Evolutionary conservation across 2,113 vertebrate genomes (phyloP).

Genomic region (Otus sunia): DNA sequence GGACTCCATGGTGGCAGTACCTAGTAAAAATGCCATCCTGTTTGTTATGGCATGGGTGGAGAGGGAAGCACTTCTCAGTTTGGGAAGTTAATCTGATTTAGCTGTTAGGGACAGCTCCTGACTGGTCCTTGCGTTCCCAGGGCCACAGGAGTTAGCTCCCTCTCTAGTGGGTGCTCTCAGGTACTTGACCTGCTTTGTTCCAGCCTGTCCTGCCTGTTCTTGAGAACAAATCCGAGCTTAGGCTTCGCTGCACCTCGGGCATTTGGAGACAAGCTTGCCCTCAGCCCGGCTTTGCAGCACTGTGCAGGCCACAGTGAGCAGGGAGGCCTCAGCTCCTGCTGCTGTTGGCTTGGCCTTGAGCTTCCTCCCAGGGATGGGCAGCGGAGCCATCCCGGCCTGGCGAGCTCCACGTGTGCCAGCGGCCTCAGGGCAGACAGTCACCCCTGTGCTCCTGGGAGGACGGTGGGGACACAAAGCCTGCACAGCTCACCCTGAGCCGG

Average conservation of each 20-base stretch:
- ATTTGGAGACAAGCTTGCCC: background rate
- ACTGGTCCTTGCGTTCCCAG: too few relatives aligned
- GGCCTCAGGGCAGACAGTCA: accelerated
- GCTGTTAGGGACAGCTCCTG: background rate
- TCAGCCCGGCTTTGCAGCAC: background rate
- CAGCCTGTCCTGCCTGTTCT: background rate
- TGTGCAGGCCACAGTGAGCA: background rate
- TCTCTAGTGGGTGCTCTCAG: background rate
- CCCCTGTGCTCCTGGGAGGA: background rate
- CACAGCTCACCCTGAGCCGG: background rate
- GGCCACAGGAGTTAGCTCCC: background rate
- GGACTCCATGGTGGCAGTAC: background rate
- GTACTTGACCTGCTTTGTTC: background rate
- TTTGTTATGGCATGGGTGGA: background rate
- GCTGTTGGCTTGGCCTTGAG: background rate
- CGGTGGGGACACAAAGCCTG: background rate
- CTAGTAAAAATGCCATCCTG: background rate
- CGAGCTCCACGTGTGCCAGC: accelerated
- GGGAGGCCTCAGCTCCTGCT: background rate
- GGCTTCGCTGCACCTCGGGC: too few relatives aligned
- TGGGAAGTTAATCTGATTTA: background rate
- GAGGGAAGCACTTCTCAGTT: background rate
- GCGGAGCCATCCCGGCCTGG: background rate
- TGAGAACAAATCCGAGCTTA: background rate
- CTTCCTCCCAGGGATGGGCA: background rate